These are phyloP conservation scores for Magallana angulata DNA, from an alignment of 1,140 invertebrate species.

Conservation along the genomic window DNA sequence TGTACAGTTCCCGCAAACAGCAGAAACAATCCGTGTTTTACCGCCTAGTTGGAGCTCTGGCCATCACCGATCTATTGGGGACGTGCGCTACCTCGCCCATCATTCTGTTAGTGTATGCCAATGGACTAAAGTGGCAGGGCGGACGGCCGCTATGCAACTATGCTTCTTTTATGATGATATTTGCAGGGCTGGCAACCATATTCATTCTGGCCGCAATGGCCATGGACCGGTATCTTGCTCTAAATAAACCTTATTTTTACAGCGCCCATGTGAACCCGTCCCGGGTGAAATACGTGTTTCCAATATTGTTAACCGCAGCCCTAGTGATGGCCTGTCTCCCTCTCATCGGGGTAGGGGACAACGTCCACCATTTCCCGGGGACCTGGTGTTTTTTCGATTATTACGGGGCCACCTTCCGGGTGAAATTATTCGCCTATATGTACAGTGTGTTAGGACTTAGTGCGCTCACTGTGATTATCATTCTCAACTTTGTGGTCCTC, in stretches of 20 bases:
- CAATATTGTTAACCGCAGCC: constrained; percentile 41
- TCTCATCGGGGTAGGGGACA: constrained; percentile 75
- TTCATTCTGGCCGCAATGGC: constrained; percentile 79
- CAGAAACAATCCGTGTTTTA: constrained; percentile 70
- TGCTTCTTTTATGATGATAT: constrained; percentile 78
- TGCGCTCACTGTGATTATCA: constrained; percentile 69
- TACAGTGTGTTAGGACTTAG: constrained; percentile 72
- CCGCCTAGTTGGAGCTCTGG: constrained; percentile 70
- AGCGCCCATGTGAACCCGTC: constrained; percentile 72
- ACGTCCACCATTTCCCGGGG: constrained; percentile 74
- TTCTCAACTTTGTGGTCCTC: constrained; percentile 55
- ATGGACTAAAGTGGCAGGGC: constrained; percentile 67
- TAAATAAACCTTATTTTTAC: constrained; percentile 78
- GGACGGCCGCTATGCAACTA: constrained; percentile 74
- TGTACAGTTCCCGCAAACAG: constrained; percentile 64
- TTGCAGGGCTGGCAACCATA: constrained; percentile 77
- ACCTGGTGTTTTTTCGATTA: constrained; percentile 80
- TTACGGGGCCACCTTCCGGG: constrained; percentile 51
- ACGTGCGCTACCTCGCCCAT: constrained; percentile 71
- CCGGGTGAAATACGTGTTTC: constrained; percentile 59
- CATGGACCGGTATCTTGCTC: constrained; percentile 77
- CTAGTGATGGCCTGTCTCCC: constrained; percentile 75
- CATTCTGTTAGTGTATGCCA: constrained; percentile 68
- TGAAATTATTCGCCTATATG: constrained; percentile 68
- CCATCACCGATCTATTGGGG: constrained; percentile 71